Evolutionary conservation across 2,113 vertebrate species (phyloP), one percentile per base, ranked within the genome.

Genomic region (Pangasianodon gigas): DNA sequence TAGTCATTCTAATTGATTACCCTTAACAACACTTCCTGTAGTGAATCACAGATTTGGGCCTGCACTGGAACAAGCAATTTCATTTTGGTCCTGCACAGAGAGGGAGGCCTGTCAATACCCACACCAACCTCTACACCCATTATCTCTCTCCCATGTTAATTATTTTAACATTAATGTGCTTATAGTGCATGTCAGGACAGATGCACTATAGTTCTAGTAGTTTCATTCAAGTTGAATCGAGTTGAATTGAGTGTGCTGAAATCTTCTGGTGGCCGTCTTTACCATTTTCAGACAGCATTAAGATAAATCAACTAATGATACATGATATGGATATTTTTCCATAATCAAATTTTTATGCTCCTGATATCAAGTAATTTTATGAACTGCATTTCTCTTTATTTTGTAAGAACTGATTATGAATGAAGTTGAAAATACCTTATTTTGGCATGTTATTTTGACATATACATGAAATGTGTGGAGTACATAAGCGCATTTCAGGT

Each of bases 1-100:
- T 56, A 84, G 88, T 83, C 74, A 87, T 89, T 92, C 83, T 82
- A 88, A 94, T 96, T 93, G 94, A 96, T 96, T 95, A 94, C 93
- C 93, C 92, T 93, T 93, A 90, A 79, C 90, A 74, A 88, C 87
- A 91, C 94, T 92, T 92, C 93, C 89, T 89, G 79, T 92, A 90
- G 91, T 88, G 91, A 93, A 93, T 92, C 91, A 91, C 91, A 92
- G 95, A 93, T 88, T 88, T 93, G 93, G 74, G 77, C 85, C 24
- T 48, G 69, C 51, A 54, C 51, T 89, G 56, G 41, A 91, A 83
- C 87, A 51, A 80, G 89, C 87, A 88, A 93, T 92, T 80, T 88
- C 90, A 92, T 94, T 94, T 93, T 87, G 75, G 86, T 85, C 41
- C 52, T 77, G 67, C 71, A 83, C 58, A 83, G 91, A 37, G 41